Evolutionary conservation across 1,140 invertebrate species (phyloP).

Genomic region (Drosophila santomea): DNA sequence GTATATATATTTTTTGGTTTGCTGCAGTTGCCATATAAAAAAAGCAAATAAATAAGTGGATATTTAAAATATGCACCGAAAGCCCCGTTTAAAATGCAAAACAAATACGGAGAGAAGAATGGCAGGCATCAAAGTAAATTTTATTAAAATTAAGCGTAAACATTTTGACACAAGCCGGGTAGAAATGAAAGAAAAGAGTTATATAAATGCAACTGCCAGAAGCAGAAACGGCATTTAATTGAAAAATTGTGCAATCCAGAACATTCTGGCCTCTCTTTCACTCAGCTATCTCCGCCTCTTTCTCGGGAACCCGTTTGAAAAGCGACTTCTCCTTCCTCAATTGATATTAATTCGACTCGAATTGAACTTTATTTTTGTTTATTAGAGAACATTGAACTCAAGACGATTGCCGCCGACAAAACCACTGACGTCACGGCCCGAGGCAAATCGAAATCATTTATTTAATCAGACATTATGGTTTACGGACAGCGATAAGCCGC

Average conservation of each 20-base stretch:
- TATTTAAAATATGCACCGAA: slow-evolving; percentile 70
- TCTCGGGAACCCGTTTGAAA: slow-evolving; percentile 28
- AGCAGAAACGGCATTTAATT: slow-evolving; percentile 63
- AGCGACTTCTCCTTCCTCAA: slow-evolving; percentile 50
- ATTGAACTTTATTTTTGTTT: slow-evolving; percentile 78
- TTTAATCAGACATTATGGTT: slow-evolving; percentile 56
- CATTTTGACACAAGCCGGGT: slow-evolving; percentile 66
- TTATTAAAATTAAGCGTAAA: slow-evolving; percentile 80
- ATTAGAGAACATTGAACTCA: slow-evolving; percentile 72
- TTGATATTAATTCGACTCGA: slow-evolving; percentile 81
- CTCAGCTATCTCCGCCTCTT: neutral
- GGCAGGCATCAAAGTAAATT: slow-evolving; percentile 67
- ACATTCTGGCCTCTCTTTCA: neutral
- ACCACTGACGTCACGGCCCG: slow-evolving; percentile 22
- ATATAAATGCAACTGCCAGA: slow-evolving; percentile 24
- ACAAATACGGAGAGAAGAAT: slow-evolving; percentile 56
- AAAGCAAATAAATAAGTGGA: slow-evolving; percentile 59
- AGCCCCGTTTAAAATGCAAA: slow-evolving; percentile 65
- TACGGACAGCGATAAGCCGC: slow-evolving; percentile 33
- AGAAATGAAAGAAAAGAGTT: slow-evolving; percentile 33
- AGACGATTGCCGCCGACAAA: slow-evolving; percentile 3
- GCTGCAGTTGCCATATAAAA: slow-evolving; percentile 28
- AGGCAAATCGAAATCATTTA: slow-evolving; percentile 46
- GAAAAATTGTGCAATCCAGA: slow-evolving; percentile 60
- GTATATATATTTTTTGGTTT: neutral